phyloP scores from a whole-genome alignment of 2,888 invertebrate species.

The Icerya purchasi region DNA sequence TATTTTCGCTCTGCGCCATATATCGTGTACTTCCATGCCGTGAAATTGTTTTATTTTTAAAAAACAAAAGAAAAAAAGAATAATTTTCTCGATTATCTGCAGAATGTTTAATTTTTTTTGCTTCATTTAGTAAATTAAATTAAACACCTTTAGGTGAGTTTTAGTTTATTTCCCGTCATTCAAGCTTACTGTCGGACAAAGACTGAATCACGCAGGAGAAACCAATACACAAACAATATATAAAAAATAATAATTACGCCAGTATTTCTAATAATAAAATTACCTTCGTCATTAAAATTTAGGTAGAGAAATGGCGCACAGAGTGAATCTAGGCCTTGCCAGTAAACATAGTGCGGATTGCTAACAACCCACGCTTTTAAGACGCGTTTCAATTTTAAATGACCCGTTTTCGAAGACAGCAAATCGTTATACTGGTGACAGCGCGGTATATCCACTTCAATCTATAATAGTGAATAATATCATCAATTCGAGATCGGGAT shows the following conservation, averaged over 20 bases:
- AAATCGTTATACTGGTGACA: constrained; percentile 98
- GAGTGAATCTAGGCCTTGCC: constrained; percentile 96
- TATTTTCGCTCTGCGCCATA: too few species aligned
- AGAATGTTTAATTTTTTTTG: too few species aligned
- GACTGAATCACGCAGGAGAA: too few species aligned
- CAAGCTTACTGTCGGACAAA: too few species aligned
- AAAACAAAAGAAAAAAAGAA: too few species aligned
- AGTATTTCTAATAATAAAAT: background rate
- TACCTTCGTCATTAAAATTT: constrained; percentile 92
- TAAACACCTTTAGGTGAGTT: too few species aligned
- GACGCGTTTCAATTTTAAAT: constrained; percentile 71
- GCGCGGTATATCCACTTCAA: constrained; percentile 96
- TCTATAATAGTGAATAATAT: constrained; percentile 45
- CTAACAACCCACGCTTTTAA: constrained; percentile 91
- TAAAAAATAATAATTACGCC: background rate
- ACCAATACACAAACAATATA: constrained; percentile 3
- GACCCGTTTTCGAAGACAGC: constrained; percentile 79
- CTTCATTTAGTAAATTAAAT: too few species aligned
- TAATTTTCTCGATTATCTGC: too few species aligned
- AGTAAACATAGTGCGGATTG: constrained; percentile 91
- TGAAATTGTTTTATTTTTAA: too few species aligned
- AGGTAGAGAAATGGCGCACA: constrained; percentile 92
- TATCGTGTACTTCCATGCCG: too few species aligned
- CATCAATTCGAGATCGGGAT: too few species aligned
- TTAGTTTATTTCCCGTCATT: too few species aligned